Evolutionary conservation across 2,113 vertebrate species (phyloP).

Genomic region (Promerops cafer): DNA sequence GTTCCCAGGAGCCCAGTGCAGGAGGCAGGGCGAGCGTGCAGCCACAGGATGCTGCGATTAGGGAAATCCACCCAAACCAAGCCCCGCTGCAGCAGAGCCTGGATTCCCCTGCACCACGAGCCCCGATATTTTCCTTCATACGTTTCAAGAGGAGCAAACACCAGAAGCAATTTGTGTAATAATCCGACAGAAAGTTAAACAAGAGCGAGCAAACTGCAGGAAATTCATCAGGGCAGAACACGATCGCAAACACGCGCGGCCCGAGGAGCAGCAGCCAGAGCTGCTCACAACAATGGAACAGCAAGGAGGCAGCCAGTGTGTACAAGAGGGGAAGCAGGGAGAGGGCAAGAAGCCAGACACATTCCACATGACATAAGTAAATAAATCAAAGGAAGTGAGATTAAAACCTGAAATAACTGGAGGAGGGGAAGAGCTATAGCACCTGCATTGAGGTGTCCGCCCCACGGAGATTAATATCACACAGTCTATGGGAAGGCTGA

Average conservation of each 20-base stretch:
- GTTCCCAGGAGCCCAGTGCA: rapidly evolving
- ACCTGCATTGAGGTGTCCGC: constrained; percentile 61
- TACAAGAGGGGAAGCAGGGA: constrained; percentile 1
- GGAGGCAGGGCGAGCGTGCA: not conserved
- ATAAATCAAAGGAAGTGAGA: constrained; percentile 64
- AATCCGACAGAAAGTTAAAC: constrained; percentile 13
- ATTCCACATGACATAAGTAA: constrained; percentile 43
- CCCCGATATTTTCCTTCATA: not conserved
- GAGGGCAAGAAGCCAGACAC: constrained; percentile 58
- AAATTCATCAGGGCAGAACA: constrained; percentile 21
- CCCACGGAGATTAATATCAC: constrained; percentile 62
- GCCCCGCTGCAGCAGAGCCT: rapidly evolving
- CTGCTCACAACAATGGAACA: not conserved
- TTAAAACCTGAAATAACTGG: constrained; percentile 62
- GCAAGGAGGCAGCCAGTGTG: not conserved
- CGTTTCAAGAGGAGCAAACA: not conserved
- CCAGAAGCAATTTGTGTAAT: constrained; percentile 19
- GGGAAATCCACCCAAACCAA: not conserved
- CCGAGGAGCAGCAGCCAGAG: not conserved
- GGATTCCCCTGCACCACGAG: rapidly evolving
- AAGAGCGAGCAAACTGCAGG: not conserved
- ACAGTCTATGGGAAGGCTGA: constrained; percentile 32
- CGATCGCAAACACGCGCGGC: not conserved
- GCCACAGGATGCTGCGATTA: rapidly evolving
- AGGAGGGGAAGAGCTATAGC: constrained; percentile 54